phyloP scores from a whole-genome alignment of 1,140 invertebrate species.

The Archivesica marissinica region DNA sequence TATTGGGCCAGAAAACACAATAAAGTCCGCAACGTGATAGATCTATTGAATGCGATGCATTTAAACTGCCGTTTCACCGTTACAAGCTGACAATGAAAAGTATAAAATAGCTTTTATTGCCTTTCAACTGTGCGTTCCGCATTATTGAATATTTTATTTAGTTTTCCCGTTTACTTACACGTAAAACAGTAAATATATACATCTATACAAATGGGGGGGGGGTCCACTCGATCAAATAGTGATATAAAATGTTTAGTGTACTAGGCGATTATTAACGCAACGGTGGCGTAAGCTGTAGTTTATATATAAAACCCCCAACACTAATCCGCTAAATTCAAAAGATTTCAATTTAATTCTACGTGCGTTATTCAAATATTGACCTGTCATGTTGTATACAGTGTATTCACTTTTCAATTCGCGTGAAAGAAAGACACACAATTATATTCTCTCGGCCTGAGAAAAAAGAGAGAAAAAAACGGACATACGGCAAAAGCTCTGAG shows the following conservation, averaged over 20 bases:
- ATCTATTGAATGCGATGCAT: conserved; percentile 18
- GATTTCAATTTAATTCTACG: conserved; percentile 23
- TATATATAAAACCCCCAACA: not conserved
- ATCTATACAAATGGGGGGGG: not conserved
- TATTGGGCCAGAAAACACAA: too few species aligned
- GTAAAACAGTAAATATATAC: conserved; percentile 24
- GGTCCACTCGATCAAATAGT: conserved; percentile 28
- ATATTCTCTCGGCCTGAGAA: not conserved
- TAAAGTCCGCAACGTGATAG: too few species aligned
- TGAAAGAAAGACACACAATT: not conserved
- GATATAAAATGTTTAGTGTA: conserved; percentile 29
- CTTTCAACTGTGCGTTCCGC: conserved; percentile 25
- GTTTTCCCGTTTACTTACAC: conserved; percentile 19
- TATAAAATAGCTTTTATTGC: conserved; percentile 35
- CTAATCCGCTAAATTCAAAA: conserved; percentile 32
- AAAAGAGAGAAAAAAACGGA: not conserved
- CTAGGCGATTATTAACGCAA: conserved; percentile 5
- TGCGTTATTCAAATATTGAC: conserved; percentile 25
- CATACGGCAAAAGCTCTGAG: not conserved
- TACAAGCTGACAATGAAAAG: conserved; percentile 24
- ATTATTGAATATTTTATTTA: conserved; percentile 46
- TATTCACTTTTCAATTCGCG: not conserved
- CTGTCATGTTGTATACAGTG: not conserved
- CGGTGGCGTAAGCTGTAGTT: conserved; percentile 6
- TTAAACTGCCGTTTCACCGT: conserved; percentile 35